Evolutionary conservation across 2,888 invertebrate genomes (phyloP).

Genomic region (Coenonympha arcania): DNA sequence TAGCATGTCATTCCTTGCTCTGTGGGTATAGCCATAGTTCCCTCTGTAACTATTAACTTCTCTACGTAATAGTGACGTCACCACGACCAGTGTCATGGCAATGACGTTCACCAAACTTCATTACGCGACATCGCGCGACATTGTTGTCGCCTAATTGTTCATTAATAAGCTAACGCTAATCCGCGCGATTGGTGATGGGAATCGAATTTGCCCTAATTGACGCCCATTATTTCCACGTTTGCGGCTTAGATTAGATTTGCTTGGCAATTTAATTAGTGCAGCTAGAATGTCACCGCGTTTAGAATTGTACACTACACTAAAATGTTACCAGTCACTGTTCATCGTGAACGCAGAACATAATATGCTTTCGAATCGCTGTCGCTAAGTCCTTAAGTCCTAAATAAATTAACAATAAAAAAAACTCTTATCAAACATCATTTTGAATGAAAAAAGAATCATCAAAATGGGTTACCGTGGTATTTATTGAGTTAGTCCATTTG

Average conservation of each 20-base stretch:
- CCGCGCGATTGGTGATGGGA: constrained; percentile 36
- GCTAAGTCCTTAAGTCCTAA: no score
- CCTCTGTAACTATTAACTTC: not conserved
- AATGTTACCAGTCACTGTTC: no score
- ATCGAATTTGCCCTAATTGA: constrained; percentile 35
- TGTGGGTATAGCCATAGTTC: not conserved
- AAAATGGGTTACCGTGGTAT: no score
- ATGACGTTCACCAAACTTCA: constrained; percentile 31
- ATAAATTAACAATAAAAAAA: no score
- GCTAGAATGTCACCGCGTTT: not conserved
- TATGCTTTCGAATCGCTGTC: no score
- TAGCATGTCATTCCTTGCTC: no score
- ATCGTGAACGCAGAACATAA: no score
- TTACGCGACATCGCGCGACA: constrained; percentile 24
- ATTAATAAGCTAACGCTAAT: constrained; percentile 43
- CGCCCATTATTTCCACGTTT: constrained; percentile 19
- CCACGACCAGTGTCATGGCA: constrained; percentile 1
- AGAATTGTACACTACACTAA: not conserved
- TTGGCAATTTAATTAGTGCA: constrained; percentile 5
- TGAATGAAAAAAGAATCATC: no score
- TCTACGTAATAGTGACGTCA: not conserved
- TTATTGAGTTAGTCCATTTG: no score
- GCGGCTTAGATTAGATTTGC: constrained; percentile 11
- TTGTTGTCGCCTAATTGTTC: constrained; percentile 36
- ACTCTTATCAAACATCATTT: no score